Percentiles rank a stretch among this genome's conserved stretches.
Evolutionary conservation across 2,797 vertebrate species (phyloP).

Genomic region (Sitta carolinensis): DNA sequence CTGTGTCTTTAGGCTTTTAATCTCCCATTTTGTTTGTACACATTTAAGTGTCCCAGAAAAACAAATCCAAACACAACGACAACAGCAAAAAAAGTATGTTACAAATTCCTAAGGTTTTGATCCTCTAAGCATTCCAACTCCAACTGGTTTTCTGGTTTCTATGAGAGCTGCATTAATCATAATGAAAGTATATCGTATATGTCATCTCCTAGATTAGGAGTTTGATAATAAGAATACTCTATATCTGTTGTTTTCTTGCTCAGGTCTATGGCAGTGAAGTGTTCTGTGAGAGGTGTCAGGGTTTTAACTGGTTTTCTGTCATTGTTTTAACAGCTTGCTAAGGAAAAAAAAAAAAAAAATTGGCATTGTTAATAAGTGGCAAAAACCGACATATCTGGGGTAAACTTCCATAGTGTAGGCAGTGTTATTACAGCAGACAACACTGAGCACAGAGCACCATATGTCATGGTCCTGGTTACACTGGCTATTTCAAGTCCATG

Average conservation of each 20-base stretch:
- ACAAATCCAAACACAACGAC: neutral
- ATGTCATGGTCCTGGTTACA: neutral
- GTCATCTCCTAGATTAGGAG: neutral
- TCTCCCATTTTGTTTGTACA: neutral
- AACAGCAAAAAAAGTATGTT: neutral
- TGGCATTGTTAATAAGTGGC: slow-evolving; percentile 12
- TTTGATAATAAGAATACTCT: neutral
- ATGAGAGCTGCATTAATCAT: neutral
- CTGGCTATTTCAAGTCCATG: neutral
- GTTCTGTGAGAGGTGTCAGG: neutral
- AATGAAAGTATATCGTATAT: neutral
- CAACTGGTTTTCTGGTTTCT: neutral
- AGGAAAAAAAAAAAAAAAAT: neutral
- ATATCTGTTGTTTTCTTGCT: neutral
- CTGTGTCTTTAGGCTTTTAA: neutral
- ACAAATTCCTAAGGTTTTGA: neutral
- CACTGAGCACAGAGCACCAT: neutral
- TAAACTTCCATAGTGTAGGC: neutral
- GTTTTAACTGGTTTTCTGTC: neutral
- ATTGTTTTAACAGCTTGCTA: neutral
- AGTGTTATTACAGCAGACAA: neutral
- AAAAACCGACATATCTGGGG: slow-evolving; percentile 6
- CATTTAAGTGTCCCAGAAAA: neutral
- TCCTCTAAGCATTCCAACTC: neutral
- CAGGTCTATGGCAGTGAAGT: neutral